These are phyloP conservation scores for Phoxinus phoxinus DNA, from an alignment of 2,113 vertebrate species.

Conservation along the genomic window DNA sequence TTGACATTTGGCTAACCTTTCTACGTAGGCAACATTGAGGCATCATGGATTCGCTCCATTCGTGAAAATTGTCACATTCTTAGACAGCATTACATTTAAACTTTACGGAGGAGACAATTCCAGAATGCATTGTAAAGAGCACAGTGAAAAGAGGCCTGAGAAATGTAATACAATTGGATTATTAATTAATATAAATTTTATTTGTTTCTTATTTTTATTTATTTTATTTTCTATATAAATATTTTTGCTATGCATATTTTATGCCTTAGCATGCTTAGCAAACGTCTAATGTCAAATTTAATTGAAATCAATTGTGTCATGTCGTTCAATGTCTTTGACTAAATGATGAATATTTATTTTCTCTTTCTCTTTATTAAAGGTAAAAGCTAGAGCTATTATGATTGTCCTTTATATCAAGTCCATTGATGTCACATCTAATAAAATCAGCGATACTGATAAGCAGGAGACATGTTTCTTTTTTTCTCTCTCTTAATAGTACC, in stretches of 20 bases:
- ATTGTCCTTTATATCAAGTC: background rate
- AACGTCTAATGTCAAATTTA: background rate
- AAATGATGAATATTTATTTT: background rate
- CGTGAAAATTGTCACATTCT: background rate
- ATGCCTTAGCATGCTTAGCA: background rate
- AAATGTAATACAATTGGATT: too few relatives aligned
- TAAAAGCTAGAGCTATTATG: background rate
- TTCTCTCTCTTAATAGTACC: background rate
- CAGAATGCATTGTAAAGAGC: too few relatives aligned
- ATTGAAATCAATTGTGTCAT: background rate
- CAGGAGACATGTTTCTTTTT: background rate
- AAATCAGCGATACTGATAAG: constrained; percentile 3
- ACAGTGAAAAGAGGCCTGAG: too few relatives aligned
- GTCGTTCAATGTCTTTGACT: background rate
- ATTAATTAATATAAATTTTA: background rate
- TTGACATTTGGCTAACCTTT: background rate
- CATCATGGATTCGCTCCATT: background rate
- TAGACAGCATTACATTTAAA: background rate
- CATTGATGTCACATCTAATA: background rate
- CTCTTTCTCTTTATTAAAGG: background rate
- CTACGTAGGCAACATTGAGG: background rate
- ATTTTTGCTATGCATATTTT: background rate
- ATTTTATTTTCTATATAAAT: background rate
- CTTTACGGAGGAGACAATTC: too few relatives aligned
- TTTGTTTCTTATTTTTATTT: background rate